Conservation (phyloP, 2,797 vertebrate species). For the Brachyalestes nurse region DNA sequence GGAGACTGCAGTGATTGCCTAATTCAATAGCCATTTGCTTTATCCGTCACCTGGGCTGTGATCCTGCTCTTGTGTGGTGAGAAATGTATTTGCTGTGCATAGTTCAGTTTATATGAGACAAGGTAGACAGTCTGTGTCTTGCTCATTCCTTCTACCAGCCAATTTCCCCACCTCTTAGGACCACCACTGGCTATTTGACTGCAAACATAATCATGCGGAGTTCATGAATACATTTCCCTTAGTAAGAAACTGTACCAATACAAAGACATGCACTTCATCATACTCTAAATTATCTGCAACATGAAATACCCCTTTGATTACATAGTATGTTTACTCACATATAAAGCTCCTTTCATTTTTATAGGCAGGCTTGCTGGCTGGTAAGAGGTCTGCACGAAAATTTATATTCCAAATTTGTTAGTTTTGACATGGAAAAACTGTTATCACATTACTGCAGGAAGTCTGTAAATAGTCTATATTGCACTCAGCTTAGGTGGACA, state of each 20-base stretch:
- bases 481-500: neutral
- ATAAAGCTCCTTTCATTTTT: neutral
- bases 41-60: constrained; percentile 63
- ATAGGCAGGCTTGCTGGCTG: no score
- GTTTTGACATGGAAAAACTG: no score
- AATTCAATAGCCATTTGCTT: constrained; percentile 67
- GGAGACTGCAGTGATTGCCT: constrained; percentile 61
- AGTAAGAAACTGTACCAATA: no score
- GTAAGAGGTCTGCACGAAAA: no score
- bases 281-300: neutral
- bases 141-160: neutral
- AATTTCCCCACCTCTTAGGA: neutral
- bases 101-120: neutral
- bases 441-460: no score
- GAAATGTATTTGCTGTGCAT: constrained; percentile 41
- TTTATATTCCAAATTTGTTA: no score
- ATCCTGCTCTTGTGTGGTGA: constrained; percentile 55
- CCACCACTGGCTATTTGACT: neutral
- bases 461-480: no score
- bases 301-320: neutral
- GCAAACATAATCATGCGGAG: neutral
- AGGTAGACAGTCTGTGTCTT: constrained; percentile 8
- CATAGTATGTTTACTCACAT: neutral
- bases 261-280: no score
- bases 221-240: neutral